Conservation (phyloP, 37 sponge, comb jelly and placozoan genomes). For the Beroe ovata region DNA sequence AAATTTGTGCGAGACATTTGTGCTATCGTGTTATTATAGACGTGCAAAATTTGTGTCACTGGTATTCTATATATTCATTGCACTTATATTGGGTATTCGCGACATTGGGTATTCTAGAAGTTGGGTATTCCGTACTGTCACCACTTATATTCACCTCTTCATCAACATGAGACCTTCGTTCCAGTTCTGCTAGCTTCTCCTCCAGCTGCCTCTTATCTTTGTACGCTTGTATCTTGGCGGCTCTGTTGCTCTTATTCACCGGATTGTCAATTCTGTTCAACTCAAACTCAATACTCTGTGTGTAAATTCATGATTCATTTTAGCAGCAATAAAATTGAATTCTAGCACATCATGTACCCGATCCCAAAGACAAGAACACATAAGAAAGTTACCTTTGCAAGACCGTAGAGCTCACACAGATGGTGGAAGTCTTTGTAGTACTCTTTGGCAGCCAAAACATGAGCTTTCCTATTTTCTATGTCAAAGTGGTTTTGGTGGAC, state of each 20-base stretch:
- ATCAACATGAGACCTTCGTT: conserved; percentile 2
- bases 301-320: too few species aligned
- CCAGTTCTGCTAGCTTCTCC: conserved; percentile 6
- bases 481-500: conserved; percentile 56
- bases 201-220: conserved; percentile 20
- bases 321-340: too few species aligned
- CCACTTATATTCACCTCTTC: conserved; percentile 42
- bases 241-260: conserved; percentile 2
- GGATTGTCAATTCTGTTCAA: conserved; percentile 29
- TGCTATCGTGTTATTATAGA: too few species aligned
- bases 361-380: too few species aligned
- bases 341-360: too few species aligned
- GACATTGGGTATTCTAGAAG: too few species aligned
- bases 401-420: conserved; percentile 19
- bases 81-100: too few species aligned
- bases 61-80: too few species aligned
- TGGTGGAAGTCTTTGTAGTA: conserved; percentile 66
- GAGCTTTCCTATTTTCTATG: conserved; percentile 17
- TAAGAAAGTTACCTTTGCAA: conserved; percentile 23
- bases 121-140: too few species aligned
- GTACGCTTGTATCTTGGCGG: conserved; percentile 33
- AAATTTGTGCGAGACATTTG: too few species aligned
- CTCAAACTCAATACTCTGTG: background rate
- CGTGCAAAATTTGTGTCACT: too few species aligned
- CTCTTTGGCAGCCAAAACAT: conserved; percentile 24